Conservation (phyloP, 2,888 invertebrate species). For the Yponomeuta plumbellus region DNA sequence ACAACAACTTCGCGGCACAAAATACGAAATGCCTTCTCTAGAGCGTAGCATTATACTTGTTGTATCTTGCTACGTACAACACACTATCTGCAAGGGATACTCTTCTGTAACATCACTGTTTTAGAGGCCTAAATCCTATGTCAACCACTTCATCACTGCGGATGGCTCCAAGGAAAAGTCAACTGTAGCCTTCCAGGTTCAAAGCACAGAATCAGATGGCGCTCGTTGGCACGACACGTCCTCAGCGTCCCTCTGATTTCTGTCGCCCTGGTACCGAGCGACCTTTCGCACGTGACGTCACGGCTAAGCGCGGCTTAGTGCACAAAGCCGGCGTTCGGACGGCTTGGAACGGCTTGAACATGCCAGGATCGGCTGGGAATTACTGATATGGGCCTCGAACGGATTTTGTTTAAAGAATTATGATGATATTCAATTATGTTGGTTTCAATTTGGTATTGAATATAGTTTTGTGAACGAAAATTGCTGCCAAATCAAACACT, state of each 20-base stretch:
- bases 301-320: slow-evolving; percentile 19
- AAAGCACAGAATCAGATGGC: background rate
- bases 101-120: background rate
- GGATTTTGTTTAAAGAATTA: background rate
- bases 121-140: background rate
- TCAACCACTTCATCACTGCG: background rate
- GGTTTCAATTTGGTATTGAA: background rate
- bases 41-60: no score
- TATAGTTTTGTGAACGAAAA: no score
- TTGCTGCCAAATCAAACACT: no score
- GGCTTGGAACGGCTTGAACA: background rate
- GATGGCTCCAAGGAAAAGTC: background rate
- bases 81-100: background rate
- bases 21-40: no score
- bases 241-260: slow-evolving; percentile 29
- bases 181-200: background rate
- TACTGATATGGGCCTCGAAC: background rate
- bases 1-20: no score
- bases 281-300: slow-evolving; percentile 68
- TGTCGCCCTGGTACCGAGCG: slow-evolving; percentile 51
- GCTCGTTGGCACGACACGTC: background rate
- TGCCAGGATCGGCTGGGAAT: background rate
- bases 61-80: no score
- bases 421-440: background rate
- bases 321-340: slow-evolving; percentile 18